These are phyloP conservation scores for Heliconius aoede DNA, from an alignment of 2,888 invertebrate genomes.

Conservation along the genomic window DNA sequence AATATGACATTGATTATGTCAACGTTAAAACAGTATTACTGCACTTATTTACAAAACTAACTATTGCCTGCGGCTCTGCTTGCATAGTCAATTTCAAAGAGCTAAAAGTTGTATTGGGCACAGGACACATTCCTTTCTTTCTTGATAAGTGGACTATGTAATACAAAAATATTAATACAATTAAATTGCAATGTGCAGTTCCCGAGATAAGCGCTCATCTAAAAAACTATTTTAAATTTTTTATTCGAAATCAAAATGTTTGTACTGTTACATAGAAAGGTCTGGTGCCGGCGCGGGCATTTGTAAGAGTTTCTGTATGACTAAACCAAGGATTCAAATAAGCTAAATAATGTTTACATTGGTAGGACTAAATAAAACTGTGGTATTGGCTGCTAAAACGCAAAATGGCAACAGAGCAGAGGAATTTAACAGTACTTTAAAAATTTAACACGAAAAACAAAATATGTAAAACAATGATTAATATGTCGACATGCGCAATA, in stretches of 20 bases:
- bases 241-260: background rate
- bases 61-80: background rate
- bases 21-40: background rate
- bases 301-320: background rate
- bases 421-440: background rate
- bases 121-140: background rate
- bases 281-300: background rate
- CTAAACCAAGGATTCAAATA: background rate
- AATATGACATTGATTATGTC: background rate
- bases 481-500: background rate
- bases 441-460: background rate
- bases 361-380: background rate
- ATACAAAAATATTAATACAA: too few relatives aligned
- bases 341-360: background rate
- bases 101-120: background rate
- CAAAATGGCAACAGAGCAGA: background rate
- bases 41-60: background rate
- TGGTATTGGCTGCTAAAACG: background rate
- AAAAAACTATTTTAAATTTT: background rate
- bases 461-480: background rate
- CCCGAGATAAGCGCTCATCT: background rate
- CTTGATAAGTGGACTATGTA: background rate
- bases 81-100: background rate
- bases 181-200: background rate
- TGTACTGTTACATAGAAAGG: background rate